phyloP scores from a whole-genome alignment of 2,797 vertebrate genomes.

The Threskiornis aethiopicus region DNA sequence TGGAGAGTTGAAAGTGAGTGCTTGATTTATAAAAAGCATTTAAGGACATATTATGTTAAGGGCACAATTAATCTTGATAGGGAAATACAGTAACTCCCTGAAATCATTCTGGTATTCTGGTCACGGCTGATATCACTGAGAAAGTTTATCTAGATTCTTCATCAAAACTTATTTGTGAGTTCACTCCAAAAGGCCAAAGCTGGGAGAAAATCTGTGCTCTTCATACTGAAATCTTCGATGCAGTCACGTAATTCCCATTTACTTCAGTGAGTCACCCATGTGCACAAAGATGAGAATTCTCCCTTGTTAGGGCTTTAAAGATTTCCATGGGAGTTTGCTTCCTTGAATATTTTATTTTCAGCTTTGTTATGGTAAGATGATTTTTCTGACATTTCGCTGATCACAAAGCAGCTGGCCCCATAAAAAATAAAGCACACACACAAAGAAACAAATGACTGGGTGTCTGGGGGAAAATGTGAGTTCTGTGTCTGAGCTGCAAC shows the following conservation, averaged over 20 bases:
- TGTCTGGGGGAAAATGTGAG: constrained; percentile 60
- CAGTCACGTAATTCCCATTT: constrained; percentile 37
- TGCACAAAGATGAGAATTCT: constrained; percentile 46
- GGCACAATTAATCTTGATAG: not conserved
- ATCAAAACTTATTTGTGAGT: constrained; percentile 5
- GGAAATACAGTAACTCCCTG: not conserved
- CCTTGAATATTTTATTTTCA: constrained; percentile 70
- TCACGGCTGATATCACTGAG: not conserved
- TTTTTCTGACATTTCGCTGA: constrained; percentile 72
- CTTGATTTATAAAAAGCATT: not conserved
- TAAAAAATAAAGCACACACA: constrained; percentile 55
- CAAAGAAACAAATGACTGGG: constrained; percentile 56
- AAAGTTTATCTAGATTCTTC: not conserved
- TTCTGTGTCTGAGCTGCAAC: constrained; percentile 42
- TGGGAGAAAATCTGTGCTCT: not conserved
- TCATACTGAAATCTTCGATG: constrained; percentile 25
- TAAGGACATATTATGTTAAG: not conserved
- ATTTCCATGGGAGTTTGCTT: constrained; percentile 67
- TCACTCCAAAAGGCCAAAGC: constrained; percentile 19
- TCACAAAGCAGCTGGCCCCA: constrained; percentile 72
- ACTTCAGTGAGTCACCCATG: constrained; percentile 38
- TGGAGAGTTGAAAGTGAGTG: not conserved
- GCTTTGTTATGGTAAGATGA: constrained; percentile 66
- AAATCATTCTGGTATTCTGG: not conserved
- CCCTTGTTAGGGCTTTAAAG: constrained; percentile 59